These are phyloP conservation scores for Ctena decussata DNA, from an alignment of 2,888 invertebrate species.

Conservation along the genomic window DNA sequence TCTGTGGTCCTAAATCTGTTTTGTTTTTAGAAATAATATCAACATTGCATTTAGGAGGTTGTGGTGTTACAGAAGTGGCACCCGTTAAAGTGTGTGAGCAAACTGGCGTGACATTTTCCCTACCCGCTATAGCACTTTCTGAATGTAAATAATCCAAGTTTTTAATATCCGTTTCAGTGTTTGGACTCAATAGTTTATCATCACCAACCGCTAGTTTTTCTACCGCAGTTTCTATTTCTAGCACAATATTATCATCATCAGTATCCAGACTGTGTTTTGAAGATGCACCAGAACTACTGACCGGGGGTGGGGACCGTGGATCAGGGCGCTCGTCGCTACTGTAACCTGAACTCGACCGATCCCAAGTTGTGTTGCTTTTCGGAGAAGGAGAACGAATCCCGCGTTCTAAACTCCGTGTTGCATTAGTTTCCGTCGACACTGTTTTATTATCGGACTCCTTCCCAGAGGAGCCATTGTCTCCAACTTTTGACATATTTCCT, in stretches of 20 bases:
- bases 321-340: slow-evolving; percentile 65
- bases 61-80: not conserved
- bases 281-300: slow-evolving; percentile 32
- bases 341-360: slow-evolving; percentile 63
- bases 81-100: not conserved
- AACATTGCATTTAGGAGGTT: not conserved
- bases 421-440: slow-evolving; percentile 28
- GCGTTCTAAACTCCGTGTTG: slow-evolving; percentile 34
- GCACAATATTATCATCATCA: not conserved
- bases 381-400: slow-evolving; percentile 62
- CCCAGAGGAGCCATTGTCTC: slow-evolving; percentile 46
- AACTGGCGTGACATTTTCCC: not conserved
- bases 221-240: not conserved
- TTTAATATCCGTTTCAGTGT: not conserved
- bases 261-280: slow-evolving; percentile 9
- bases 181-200: not conserved
- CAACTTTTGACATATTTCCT: slow-evolving; percentile 41
- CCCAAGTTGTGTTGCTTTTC: slow-evolving; percentile 65
- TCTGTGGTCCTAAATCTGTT: not conserved
- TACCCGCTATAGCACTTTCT: not conserved
- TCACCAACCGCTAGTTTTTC: not conserved
- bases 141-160: not conserved
- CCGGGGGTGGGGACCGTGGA: slow-evolving; percentile 58
- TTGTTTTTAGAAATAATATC: slow-evolving; percentile 9
- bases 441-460: slow-evolving; percentile 47